A percentile compares a stretch with the other conserved stretches of the same genome.
Conservation (phyloP, 2,113 vertebrate genomes). For the Erythrocebus patas region DNA sequence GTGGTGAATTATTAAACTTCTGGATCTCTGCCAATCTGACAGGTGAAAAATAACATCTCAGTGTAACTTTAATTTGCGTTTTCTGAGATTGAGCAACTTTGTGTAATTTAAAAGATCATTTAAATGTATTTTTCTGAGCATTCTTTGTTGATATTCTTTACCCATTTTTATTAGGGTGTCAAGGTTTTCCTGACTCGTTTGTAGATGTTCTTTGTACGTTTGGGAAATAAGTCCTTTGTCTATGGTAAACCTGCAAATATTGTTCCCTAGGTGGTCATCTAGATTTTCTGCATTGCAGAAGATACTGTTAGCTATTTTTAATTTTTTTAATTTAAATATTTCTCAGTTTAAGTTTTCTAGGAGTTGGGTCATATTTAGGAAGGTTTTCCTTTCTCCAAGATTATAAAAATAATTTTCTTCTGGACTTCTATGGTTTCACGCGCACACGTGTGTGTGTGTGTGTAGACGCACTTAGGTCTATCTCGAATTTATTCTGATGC, state of each 20-base stretch:
- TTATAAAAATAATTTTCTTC: background rate
- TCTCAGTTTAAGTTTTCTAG: background rate
- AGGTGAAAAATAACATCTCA: background rate
- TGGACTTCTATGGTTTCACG: background rate
- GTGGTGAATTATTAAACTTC: background rate
- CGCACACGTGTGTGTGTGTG: background rate
- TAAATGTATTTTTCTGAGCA: conserved; percentile 23
- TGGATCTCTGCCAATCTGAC: background rate
- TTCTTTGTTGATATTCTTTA: background rate
- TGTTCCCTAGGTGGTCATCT: background rate
- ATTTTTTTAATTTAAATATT: background rate
- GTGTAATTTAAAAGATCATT: background rate
- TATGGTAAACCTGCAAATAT: background rate
- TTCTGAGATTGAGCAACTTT: conserved; percentile 1
- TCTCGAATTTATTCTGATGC: background rate
- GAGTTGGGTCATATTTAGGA: background rate
- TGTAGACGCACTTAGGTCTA: background rate
- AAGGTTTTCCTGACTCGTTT: background rate
- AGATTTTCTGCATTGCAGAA: background rate
- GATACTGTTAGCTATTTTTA: background rate
- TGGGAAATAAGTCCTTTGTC: background rate
- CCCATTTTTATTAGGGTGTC: background rate
- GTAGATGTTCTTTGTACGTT: background rate
- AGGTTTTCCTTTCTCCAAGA: background rate
- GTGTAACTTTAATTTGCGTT: conserved; percentile 30